Evolutionary conservation across 2,888 invertebrate genomes (phyloP).

Genomic region (Elegia similella): DNA sequence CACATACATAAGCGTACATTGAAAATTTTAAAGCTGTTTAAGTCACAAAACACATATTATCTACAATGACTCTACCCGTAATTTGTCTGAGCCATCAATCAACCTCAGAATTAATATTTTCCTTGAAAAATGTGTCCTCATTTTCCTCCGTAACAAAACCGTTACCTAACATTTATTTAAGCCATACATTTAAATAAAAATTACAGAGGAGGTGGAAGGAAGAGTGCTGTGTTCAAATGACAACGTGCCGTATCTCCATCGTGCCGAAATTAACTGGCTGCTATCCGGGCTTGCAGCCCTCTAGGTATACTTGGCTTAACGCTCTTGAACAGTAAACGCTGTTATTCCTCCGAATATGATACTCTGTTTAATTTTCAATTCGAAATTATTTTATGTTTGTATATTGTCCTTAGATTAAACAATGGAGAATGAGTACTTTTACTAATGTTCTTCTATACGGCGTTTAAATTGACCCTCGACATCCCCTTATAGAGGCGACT

Average conservation of each 20-base stretch:
- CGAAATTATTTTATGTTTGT: slow-evolving; percentile 6
- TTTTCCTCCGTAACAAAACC: slow-evolving; percentile 25
- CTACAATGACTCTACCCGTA: slow-evolving; percentile 32
- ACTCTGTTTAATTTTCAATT: slow-evolving; percentile 19
- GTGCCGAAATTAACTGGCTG: slow-evolving; percentile 64
- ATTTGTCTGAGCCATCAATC: slow-evolving; percentile 41
- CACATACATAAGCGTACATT: too few species aligned
- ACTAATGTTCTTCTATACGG: too few species aligned
- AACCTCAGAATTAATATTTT: slow-evolving; percentile 36
- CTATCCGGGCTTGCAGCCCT: slow-evolving; percentile 44
- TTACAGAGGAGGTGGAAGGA: slow-evolving; percentile 61
- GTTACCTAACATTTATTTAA: slow-evolving; percentile 44
- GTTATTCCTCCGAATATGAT: slow-evolving; percentile 26
- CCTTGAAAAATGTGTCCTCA: slow-evolving; percentile 30
- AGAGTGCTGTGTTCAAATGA: slow-evolving; percentile 51
- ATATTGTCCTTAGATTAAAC: too few species aligned
- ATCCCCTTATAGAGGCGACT: too few species aligned
- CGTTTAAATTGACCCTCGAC: too few species aligned
- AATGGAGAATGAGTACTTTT: too few species aligned
- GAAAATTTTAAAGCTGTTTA: background rate
- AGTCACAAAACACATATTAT: slow-evolving; percentile 15
- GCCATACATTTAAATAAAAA: slow-evolving; percentile 54
- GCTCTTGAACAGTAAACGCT: slow-evolving; percentile 32
- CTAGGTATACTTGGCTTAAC: slow-evolving; percentile 44
- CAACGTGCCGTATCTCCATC: slow-evolving; percentile 74